A percentile compares a stretch with the other conserved stretches of the same genome.
Evolutionary conservation across 2,888 invertebrate species (phyloP).

Genomic region (Andrena trimmerana): DNA sequence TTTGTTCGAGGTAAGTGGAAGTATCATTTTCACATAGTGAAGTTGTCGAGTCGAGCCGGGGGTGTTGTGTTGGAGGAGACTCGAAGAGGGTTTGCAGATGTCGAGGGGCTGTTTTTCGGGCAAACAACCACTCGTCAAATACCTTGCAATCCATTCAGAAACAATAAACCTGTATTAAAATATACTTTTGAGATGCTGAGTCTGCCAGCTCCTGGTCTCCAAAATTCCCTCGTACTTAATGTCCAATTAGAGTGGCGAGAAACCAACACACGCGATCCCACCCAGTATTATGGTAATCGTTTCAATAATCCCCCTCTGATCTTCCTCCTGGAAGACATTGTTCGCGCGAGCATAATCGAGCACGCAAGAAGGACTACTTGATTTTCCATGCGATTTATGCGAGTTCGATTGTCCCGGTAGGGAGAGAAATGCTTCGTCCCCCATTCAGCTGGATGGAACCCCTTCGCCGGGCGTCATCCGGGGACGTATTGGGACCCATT

Average conservation of each 20-base stretch:
- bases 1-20: too few species aligned
- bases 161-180: too few species aligned
- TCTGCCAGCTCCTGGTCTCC: not conserved
- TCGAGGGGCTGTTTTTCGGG: too few species aligned
- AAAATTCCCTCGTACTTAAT: conserved; percentile 13
- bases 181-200: too few species aligned
- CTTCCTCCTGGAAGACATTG: conserved; percentile 18
- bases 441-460: conserved; percentile 18
- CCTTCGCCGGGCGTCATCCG: conserved; percentile 42
- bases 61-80: too few species aligned
- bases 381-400: conserved; percentile 63
- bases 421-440: conserved; percentile 33
- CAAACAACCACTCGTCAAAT: too few species aligned
- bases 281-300: conserved; percentile 40
- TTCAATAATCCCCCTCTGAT: conserved; percentile 23
- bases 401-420: conserved; percentile 45
- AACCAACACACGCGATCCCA: conserved; percentile 28
- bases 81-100: too few species aligned
- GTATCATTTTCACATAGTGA: too few species aligned
- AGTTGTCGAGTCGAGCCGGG: too few species aligned
- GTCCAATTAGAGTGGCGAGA: conserved; percentile 11
- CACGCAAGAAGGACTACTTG: conserved; percentile 48
- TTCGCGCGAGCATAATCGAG: conserved; percentile 51
- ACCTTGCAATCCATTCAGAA: too few species aligned
- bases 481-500: conserved; percentile 44